Conservation (phyloP, 30 jellyfish, hydroid and myxozoan genomes). For the Aurelia sp. region DNA sequence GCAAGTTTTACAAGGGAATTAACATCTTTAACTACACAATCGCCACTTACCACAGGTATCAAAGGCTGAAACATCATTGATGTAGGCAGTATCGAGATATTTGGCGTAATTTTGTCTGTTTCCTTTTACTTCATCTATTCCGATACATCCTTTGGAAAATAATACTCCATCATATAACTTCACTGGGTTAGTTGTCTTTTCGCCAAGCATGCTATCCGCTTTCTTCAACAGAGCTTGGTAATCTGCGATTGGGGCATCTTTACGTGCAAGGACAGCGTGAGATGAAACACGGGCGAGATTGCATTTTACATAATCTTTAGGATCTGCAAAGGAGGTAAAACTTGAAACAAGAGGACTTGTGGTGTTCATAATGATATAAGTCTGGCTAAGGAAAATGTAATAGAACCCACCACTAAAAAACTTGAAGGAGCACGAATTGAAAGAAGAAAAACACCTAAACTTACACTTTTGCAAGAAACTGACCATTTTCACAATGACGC, state of each 20-base stretch:
- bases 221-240: slow-evolving; percentile 17
- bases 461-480: no score
- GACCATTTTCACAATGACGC: no score
- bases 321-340: slow-evolving; percentile 21
- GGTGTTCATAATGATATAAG: no score
- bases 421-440: no score
- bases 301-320: slow-evolving; percentile 31
- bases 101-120: slow-evolving; percentile 28
- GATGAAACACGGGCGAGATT: slow-evolving; percentile 63
- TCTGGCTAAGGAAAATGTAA: not conserved
- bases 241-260: slow-evolving; percentile 26
- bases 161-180: slow-evolving; percentile 38
- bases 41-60: slow-evolving; percentile 34
- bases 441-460: no score
- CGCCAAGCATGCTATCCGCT: slow-evolving; percentile 25
- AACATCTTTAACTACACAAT: no score
- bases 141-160: slow-evolving; percentile 25
- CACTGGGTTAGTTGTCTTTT: not conserved
- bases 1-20: no score
- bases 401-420: not conserved
- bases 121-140: slow-evolving; percentile 10
- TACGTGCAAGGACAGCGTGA: slow-evolving; percentile 47
- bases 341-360: not conserved
- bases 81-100: slow-evolving; percentile 49
- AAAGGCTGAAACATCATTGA: slow-evolving; percentile 25